phyloP scores from a whole-genome alignment of 2,888 invertebrate genomes.

The Eilema griseolum region DNA sequence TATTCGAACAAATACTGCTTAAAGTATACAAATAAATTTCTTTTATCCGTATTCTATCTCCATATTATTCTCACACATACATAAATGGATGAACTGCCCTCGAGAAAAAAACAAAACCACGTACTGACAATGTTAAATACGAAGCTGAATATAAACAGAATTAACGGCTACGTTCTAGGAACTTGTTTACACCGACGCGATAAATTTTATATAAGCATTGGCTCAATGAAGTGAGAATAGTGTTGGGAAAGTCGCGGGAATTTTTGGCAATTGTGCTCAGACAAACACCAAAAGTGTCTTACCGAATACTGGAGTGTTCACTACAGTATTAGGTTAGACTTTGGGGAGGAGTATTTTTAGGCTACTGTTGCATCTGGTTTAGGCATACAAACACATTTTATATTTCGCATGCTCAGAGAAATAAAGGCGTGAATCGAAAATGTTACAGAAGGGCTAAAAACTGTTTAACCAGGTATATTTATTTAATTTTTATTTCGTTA shows the following conservation, averaged over 20 bases:
- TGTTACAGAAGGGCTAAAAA: no score
- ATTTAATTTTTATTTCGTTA: no score
- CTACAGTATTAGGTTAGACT: neutral
- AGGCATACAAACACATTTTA: neutral
- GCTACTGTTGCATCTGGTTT: neutral
- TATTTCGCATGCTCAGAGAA: no score
- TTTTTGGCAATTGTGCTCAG: slow-evolving; percentile 12
- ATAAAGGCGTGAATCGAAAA: no score
- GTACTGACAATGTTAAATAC: slow-evolving; percentile 30
- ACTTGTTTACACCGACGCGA: slow-evolving; percentile 52
- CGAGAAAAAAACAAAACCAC: slow-evolving; percentile 27
- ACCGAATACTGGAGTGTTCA: neutral
- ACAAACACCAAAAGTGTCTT: neutral
- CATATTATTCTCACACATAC: slow-evolving; percentile 1
- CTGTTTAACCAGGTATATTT: no score
- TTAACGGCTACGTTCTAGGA: slow-evolving; percentile 43
- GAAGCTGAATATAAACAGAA: slow-evolving; percentile 41
- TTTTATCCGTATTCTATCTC: slow-evolving; percentile 1
- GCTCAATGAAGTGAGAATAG: slow-evolving; percentile 47
- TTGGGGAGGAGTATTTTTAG: neutral
- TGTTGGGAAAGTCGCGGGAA: slow-evolving; percentile 37
- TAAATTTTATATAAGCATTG: slow-evolving; percentile 50
- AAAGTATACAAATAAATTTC: slow-evolving; percentile 4
- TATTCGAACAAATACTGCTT: neutral
- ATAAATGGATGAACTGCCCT: slow-evolving; percentile 3